Percentiles rank a stretch among this genome's conserved stretches.
Conservation (phyloP, 2,888 invertebrate species). For the Drosophila quasianomalipes region DNA sequence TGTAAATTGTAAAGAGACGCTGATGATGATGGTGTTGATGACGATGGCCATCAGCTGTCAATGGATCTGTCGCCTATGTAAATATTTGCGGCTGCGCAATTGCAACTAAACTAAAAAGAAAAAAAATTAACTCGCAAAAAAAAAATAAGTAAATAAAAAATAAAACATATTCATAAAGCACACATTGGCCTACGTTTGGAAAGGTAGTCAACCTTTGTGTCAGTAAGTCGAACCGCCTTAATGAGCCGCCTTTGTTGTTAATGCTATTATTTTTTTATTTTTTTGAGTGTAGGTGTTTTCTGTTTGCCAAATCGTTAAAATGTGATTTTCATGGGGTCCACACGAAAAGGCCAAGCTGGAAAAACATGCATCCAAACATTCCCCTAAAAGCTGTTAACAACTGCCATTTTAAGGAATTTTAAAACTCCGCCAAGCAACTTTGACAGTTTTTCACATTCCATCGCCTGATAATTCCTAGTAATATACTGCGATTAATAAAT, state of each 20-base stretch:
- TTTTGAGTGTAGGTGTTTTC: conserved; percentile 27
- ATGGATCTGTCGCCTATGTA: conserved; percentile 50
- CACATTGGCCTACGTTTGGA: conserved; percentile 12
- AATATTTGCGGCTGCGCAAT: conserved; percentile 70
- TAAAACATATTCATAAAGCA: conserved; percentile 29
- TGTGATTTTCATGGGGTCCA: conserved; percentile 24
- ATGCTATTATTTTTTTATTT: background rate
- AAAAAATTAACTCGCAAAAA: background rate
- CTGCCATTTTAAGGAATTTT: conserved; percentile 6
- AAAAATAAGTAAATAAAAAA: conserved; percentile 28
- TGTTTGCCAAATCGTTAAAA: conserved; percentile 36
- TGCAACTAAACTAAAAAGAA: conserved; percentile 44
- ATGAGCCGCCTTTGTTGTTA: conserved; percentile 29
- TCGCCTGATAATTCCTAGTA: conserved; percentile 10
- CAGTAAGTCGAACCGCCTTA: conserved; percentile 24
- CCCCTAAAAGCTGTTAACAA: background rate
- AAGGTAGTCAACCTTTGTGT: conserved; percentile 41
- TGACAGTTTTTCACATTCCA: background rate
- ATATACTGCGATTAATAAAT: conserved; percentile 24
- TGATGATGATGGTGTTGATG: conserved; percentile 46
- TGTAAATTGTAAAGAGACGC: conserved; percentile 33
- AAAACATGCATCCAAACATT: conserved; percentile 8
- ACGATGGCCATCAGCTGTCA: conserved; percentile 74
- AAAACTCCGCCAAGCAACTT: background rate
- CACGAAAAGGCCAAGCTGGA: conserved; percentile 30